Conservation (phyloP, 2,113 vertebrate species). For the Centropristis striata region DNA sequence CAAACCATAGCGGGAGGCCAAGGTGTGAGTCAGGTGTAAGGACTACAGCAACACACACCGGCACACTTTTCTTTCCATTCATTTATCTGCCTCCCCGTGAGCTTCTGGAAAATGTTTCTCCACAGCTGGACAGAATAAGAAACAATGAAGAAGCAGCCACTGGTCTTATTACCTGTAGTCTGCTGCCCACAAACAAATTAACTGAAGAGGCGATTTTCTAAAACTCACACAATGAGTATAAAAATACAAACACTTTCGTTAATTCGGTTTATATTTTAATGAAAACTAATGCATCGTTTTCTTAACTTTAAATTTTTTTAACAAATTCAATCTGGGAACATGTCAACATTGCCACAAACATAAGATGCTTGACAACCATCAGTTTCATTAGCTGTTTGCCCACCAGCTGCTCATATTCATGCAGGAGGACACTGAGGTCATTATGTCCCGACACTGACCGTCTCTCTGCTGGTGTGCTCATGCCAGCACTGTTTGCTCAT, state of each 20-base stretch:
- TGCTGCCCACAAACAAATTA: neutral
- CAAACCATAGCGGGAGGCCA: constrained; percentile 40
- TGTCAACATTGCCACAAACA: too few relatives aligned
- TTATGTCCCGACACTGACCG: too few relatives aligned
- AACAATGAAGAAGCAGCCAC: neutral
- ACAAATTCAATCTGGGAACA: too few relatives aligned
- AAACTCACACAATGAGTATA: neutral
- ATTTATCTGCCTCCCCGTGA: constrained; percentile 31
- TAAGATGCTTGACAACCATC: too few relatives aligned
- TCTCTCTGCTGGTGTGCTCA: too few relatives aligned
- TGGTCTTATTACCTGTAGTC: neutral
- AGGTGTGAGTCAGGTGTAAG: constrained; percentile 72
- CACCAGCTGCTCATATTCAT: too few relatives aligned
- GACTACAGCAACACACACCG: constrained; percentile 7
- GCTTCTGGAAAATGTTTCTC: constrained; percentile 30
- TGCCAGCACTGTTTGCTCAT: too few relatives aligned
- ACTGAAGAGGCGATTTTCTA: neutral
- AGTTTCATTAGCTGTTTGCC: too few relatives aligned
- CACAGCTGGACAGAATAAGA: constrained; percentile 11
- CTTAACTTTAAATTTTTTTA: too few relatives aligned
- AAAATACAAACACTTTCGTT: neutral
- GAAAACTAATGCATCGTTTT: neutral
- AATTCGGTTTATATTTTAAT: neutral
- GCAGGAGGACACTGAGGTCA: too few relatives aligned
- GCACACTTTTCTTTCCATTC: constrained; percentile 44